These are phyloP conservation scores for Venusia cambrica DNA, from an alignment of 2,888 invertebrate genomes.

Conservation along the genomic window DNA sequence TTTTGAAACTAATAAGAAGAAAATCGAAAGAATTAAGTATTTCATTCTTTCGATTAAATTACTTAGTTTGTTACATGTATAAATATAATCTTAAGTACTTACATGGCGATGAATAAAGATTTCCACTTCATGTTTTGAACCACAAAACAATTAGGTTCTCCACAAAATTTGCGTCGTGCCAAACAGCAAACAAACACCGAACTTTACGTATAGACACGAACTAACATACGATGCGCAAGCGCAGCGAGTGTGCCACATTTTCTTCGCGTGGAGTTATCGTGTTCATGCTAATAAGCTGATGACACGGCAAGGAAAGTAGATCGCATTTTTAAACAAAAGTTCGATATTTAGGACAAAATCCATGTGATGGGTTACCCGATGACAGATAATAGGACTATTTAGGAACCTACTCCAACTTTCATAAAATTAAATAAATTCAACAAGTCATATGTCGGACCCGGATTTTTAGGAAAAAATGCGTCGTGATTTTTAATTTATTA, in stretches of 20 bases:
- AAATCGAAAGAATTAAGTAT: no score
- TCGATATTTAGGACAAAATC: no score
- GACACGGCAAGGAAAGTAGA: conserved; percentile 10
- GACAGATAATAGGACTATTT: no score
- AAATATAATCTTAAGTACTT: conserved; percentile 34
- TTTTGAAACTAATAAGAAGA: no score
- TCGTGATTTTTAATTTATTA: no score
- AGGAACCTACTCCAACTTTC: no score
- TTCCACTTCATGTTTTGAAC: conserved; percentile 41
- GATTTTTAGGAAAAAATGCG: no score
- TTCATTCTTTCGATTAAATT: no score
- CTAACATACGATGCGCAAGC: conserved; percentile 31
- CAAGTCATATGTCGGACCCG: no score
- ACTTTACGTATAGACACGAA: conserved; percentile 32
- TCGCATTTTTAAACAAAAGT: conserved; percentile 1
- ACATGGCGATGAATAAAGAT: conserved; percentile 38
- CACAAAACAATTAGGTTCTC: conserved; percentile 15
- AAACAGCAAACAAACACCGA: conserved; percentile 32
- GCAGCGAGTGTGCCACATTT: conserved; percentile 35
- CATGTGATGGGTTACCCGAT: no score
- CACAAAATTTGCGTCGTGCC: conserved; percentile 10
- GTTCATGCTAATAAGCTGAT: conserved; percentile 35
- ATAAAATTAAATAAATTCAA: no score
- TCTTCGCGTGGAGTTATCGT: conserved; percentile 41
- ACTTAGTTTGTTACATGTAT: no score